Evolutionary conservation across 2,888 invertebrate species (phyloP).

Genomic region (Acronicta leporina): DNA sequence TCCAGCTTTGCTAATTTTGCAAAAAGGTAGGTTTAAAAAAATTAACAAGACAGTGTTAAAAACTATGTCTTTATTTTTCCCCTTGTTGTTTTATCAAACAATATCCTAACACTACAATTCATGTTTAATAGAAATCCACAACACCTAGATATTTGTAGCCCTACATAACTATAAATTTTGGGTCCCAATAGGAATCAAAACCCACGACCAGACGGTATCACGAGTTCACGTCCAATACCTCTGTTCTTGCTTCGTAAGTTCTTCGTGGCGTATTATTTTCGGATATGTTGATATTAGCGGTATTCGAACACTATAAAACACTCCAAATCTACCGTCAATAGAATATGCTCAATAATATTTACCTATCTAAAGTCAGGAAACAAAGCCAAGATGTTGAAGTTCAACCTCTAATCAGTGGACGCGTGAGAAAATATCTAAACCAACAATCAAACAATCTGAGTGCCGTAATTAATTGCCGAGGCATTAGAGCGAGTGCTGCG

Average conservation of each 20-base stretch:
- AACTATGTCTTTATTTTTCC: too few relatives aligned
- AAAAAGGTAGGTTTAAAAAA: too few relatives aligned
- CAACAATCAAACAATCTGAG: constrained; percentile 35
- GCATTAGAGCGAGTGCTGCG: constrained; percentile 45
- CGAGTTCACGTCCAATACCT: too few relatives aligned
- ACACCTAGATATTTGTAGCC: too few relatives aligned
- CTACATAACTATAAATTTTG: too few relatives aligned
- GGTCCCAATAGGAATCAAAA: too few relatives aligned
- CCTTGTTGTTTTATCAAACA: too few relatives aligned
- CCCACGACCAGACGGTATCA: too few relatives aligned
- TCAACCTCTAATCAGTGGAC: constrained; percentile 29
- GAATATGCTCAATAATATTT: constrained; percentile 7
- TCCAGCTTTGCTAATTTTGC: too few relatives aligned
- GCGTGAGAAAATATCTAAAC: constrained; percentile 41
- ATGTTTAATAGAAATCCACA: too few relatives aligned
- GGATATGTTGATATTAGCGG: not conserved
- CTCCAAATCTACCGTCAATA: not conserved
- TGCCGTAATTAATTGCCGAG: constrained; percentile 58
- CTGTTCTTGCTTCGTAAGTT: not conserved
- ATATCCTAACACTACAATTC: too few relatives aligned
- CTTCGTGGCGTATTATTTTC: not conserved
- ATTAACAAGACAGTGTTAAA: too few relatives aligned
- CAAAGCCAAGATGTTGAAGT: constrained; percentile 3
- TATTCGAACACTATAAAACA: not conserved
- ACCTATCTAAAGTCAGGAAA: constrained; percentile 25